Evolutionary conservation across 2,888 invertebrate species (phyloP).

Genomic region (Thereva nobilitata): DNA sequence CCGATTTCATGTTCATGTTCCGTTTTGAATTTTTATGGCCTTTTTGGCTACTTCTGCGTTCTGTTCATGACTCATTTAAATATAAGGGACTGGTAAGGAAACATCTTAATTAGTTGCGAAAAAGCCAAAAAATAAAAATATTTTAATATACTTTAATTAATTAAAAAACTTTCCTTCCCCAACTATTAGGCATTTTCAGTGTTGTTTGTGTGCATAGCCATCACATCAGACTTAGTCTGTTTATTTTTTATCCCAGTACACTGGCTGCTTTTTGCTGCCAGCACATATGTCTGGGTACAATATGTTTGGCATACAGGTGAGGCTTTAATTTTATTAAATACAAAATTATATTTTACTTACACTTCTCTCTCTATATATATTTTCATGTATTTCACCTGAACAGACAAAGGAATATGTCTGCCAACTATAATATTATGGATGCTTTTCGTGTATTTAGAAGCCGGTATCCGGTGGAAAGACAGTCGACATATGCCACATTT

Average conservation of each 20-base stretch:
- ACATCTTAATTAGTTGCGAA: background rate
- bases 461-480: constrained; percentile 82
- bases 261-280: constrained; percentile 96
- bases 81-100: constrained; percentile 91
- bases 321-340: background rate
- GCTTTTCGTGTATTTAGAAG: constrained; percentile 92
- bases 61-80: constrained; percentile 96
- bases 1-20: constrained; percentile 96
- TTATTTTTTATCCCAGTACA: constrained; percentile 98
- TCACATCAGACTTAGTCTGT: constrained; percentile 98
- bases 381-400: constrained; percentile 28
- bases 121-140: too few species aligned
- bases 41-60: constrained; percentile 93
- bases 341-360: background rate
- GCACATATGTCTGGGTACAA: constrained; percentile 99
- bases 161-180: background rate
- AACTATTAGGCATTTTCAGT: constrained; percentile 86
- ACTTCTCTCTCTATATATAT: constrained; percentile 6
- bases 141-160: constrained; percentile 3
- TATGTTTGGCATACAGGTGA: constrained; percentile 97
- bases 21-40: constrained; percentile 99
- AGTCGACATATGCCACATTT: constrained; percentile 82
- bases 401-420: constrained; percentile 90
- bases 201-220: constrained; percentile 96
- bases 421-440: constrained; percentile 94